phyloP scores from a whole-genome alignment of 2,888 invertebrate genomes.

The Pollenia griseotomentosa region DNA sequence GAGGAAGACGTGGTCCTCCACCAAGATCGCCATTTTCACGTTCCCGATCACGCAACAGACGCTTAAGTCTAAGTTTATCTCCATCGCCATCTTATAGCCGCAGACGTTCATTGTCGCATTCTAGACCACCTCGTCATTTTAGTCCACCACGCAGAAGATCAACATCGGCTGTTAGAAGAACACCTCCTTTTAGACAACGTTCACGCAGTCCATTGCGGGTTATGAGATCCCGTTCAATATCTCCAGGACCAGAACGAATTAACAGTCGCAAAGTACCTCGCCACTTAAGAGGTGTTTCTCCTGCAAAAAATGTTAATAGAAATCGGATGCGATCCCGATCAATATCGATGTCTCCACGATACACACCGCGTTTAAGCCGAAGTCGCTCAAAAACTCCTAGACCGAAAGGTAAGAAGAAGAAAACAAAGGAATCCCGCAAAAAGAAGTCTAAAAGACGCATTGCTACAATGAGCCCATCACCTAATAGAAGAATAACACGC shows the following conservation, averaged over 20 bases:
- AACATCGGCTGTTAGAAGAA: conserved; percentile 74
- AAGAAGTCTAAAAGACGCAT: conserved; percentile 80
- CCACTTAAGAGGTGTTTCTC: conserved; percentile 69
- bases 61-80: conserved; percentile 81
- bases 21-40: conserved; percentile 79
- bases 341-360: conserved; percentile 77
- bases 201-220: conserved; percentile 77
- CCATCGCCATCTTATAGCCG: conserved; percentile 78
- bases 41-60: conserved; percentile 74
- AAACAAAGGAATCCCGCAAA: conserved; percentile 78
- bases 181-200: conserved; percentile 75
- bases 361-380: conserved; percentile 82
- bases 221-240: conserved; percentile 81
- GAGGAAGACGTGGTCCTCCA: conserved; percentile 79
- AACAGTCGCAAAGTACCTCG: conserved; percentile 76
- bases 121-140: conserved; percentile 72
- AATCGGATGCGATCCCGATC: conserved; percentile 69
- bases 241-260: conserved; percentile 76
- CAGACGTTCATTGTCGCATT: conserved; percentile 71
- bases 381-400: conserved; percentile 80
- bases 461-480: conserved; percentile 77
- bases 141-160: conserved; percentile 78
- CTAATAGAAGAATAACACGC: conserved; percentile 78
- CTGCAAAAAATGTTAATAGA: conserved; percentile 54
- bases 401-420: conserved; percentile 79